These are phyloP conservation scores for Agrochola circellaris DNA, from an alignment of 2,888 invertebrate genomes.

Conservation along the genomic window DNA sequence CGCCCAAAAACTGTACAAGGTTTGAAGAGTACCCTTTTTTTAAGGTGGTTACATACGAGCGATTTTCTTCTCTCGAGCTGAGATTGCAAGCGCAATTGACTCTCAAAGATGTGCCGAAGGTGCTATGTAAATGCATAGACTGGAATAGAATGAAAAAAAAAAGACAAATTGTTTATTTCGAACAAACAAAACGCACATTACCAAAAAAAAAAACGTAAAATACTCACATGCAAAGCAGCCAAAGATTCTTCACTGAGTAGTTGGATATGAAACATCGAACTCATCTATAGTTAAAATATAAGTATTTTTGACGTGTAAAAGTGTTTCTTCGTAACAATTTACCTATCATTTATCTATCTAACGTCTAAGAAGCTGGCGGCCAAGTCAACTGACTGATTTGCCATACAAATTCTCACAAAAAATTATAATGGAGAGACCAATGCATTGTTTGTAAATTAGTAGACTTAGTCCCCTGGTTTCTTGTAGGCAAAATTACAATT, in stretches of 20 bases:
- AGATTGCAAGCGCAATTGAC: background rate
- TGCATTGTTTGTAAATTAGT: too few species aligned
- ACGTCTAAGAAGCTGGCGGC: too few species aligned
- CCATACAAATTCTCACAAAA: too few species aligned
- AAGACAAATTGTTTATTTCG: too few species aligned
- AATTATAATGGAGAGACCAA: background rate
- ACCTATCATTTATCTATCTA: background rate
- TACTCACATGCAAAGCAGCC: background rate
- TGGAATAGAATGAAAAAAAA: background rate
- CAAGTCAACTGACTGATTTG: background rate
- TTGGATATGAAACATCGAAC: background rate
- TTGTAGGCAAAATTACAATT: background rate
- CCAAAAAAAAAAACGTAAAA: background rate
- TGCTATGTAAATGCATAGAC: background rate
- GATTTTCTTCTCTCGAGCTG: background rate
- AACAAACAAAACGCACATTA: too few species aligned
- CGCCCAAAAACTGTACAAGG: constrained; percentile 49
- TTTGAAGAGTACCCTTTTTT: constrained; percentile 38
- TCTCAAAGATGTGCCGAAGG: background rate
- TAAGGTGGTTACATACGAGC: constrained; percentile 21
- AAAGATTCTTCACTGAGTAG: background rate
- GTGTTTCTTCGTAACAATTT: background rate
- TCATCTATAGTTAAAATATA: background rate
- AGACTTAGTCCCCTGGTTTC: background rate
- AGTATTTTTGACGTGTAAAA: background rate